These are phyloP conservation scores for Trichogramma pretiosum DNA, from an alignment of 1,140 invertebrate species.

Conservation along the genomic window DNA sequence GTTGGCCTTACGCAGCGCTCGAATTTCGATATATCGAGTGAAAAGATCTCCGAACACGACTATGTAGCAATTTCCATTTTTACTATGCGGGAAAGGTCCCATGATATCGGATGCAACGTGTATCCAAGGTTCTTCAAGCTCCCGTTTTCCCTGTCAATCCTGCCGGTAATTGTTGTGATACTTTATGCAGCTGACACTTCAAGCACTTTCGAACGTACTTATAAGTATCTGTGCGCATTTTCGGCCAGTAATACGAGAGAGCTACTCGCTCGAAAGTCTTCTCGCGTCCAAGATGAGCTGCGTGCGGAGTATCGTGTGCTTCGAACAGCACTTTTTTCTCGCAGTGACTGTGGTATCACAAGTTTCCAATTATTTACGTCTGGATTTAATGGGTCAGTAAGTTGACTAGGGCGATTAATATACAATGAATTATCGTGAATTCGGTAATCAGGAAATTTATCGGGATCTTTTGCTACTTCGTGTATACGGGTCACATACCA, in stretches of 20 bases:
- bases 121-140: slow-evolving; percentile 23
- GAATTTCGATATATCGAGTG: slow-evolving; percentile 22
- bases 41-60: slow-evolving; percentile 32
- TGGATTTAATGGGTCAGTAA: not conserved
- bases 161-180: slow-evolving; percentile 17
- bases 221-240: slow-evolving; percentile 15
- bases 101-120: slow-evolving; percentile 25
- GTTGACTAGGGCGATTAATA: not conserved
- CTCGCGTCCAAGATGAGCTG: slow-evolving; percentile 32
- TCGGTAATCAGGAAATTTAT: not conserved
- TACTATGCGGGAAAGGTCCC: slow-evolving; percentile 27
- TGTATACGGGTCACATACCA: not conserved
- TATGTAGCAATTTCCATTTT: slow-evolving; percentile 25
- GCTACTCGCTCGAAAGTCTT: slow-evolving; percentile 26
- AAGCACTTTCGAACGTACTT: slow-evolving; percentile 19
- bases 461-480: not conserved
- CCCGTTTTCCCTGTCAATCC: slow-evolving; percentile 22
- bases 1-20: not conserved
- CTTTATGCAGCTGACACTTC: slow-evolving; percentile 25
- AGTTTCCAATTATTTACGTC: slow-evolving; percentile 1
- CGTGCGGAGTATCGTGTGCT: slow-evolving; percentile 5
- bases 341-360: slow-evolving; percentile 2
- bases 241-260: slow-evolving; percentile 17
- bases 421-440: not conserved
- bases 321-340: not conserved